Evolutionary conservation across 2,888 invertebrate species (phyloP).

Genomic region (Argyresthia goedartella): DNA sequence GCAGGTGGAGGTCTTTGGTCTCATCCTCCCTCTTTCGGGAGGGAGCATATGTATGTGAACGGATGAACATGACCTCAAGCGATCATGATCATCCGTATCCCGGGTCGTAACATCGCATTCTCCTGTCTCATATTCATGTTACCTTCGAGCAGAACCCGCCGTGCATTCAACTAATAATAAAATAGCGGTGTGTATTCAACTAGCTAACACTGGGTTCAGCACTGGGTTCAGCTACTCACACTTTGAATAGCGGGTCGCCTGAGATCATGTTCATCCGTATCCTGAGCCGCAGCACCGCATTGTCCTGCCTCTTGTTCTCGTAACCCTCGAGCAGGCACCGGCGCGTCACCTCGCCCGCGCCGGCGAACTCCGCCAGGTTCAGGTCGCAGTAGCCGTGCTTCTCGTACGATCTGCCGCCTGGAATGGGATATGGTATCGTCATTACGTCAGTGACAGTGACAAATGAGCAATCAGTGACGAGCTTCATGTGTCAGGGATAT

Average conservation of each 20-base stretch:
- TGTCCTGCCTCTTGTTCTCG: conserved; percentile 93
- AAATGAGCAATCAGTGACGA: too few species aligned
- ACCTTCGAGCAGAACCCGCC: conserved; percentile 57
- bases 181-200: too few species aligned
- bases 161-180: too few species aligned
- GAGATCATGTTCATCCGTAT: conserved; percentile 95
- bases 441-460: too few species aligned
- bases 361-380: conserved; percentile 97
- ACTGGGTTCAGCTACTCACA: conserved; percentile 75
- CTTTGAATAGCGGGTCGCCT: conserved; percentile 97
- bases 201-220: too few species aligned
- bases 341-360: conserved; percentile 87
- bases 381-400: conserved; percentile 98
- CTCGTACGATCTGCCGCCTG: conserved; percentile 85
- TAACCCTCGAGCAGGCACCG: conserved; percentile 96
- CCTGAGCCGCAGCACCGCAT: conserved; percentile 92
- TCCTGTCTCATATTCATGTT: conserved; percentile 95
- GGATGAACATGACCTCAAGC: too few species aligned
- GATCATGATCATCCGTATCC: conserved; percentile 93
- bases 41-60: too few species aligned
- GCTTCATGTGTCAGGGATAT: too few species aligned
- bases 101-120: conserved; percentile 94
- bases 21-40: too few species aligned
- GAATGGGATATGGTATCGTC: conserved; percentile 5
- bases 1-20: too few species aligned